phyloP scores from a whole-genome alignment of 30 jellyfish, hydroid and myxozoan species.

The Morbakka virulenta region DNA sequence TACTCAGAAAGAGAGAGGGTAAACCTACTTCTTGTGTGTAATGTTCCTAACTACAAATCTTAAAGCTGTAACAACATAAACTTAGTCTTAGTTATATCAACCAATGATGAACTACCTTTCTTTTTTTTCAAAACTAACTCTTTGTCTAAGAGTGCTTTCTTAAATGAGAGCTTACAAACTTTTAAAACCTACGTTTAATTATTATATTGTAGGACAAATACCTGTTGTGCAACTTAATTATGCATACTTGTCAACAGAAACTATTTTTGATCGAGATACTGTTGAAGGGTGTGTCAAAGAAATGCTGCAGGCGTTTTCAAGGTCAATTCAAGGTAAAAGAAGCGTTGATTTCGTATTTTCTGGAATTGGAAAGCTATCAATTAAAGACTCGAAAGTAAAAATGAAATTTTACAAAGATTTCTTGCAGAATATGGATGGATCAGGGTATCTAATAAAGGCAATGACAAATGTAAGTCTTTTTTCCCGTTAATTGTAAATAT shows the following conservation, averaged over 20 bases:
- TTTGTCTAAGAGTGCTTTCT: too few species aligned
- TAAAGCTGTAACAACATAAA: too few species aligned
- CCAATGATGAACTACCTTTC: too few species aligned
- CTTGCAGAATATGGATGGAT: conserved; percentile 72
- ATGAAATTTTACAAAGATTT: conserved; percentile 87
- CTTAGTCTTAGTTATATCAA: too few species aligned
- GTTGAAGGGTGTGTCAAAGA: conserved; percentile 94
- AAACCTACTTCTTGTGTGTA: too few species aligned
- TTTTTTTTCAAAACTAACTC: too few species aligned
- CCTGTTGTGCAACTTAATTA: conserved; percentile 84
- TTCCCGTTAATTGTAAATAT: too few species aligned
- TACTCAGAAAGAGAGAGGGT: too few species aligned
- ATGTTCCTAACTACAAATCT: too few species aligned
- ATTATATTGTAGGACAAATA: conserved; percentile 91
- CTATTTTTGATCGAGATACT: conserved; percentile 64
- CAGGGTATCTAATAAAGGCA: conserved; percentile 70
- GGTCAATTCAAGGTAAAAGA: conserved; percentile 60
- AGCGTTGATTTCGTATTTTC: conserved; percentile 61
- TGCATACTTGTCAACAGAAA: conserved; percentile 72
- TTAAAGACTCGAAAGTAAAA: conserved; percentile 70
- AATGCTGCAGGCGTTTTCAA: conserved; percentile 79
- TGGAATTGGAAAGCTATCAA: conserved; percentile 72
- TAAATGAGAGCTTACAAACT: too few species aligned
- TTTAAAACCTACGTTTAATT: too few species aligned
- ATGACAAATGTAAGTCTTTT: conserved; percentile 62